A percentile compares a stretch with the other conserved stretches of the same genome.
phyloP scores from a whole-genome alignment of 64 coral and sea anemone species.

The Pocillopora damicornis region DNA sequence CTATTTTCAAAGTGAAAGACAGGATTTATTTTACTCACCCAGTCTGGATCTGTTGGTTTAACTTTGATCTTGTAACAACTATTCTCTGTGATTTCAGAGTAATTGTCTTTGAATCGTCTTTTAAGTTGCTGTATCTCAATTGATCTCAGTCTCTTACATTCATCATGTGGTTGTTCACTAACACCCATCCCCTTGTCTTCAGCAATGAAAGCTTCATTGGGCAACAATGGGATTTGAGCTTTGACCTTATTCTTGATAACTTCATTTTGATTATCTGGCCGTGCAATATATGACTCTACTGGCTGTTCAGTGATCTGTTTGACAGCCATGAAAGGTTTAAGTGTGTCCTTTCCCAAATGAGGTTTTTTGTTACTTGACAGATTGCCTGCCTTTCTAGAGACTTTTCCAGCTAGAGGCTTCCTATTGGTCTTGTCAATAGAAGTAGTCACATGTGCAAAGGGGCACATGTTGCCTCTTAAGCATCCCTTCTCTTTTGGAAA shows the following conservation, averaged over 20 bases:
- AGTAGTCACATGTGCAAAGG: conserved; percentile 32
- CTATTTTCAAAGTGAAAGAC: not conserved
- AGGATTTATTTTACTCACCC: conserved; percentile 34
- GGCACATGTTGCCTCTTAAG: conserved; percentile 57
- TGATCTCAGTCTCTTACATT: conserved; percentile 50
- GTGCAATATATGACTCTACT: not conserved
- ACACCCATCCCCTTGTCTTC: not conserved
- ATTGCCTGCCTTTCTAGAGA: not conserved
- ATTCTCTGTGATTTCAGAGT: conserved; percentile 41
- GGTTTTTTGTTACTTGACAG: not conserved
- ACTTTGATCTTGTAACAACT: conserved; percentile 54
- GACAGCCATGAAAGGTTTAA: not conserved
- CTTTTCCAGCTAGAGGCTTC: not conserved
- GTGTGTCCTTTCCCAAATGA: not conserved
- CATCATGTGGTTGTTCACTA: not conserved
- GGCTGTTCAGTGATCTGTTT: not conserved
- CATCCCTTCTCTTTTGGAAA: conserved; percentile 69
- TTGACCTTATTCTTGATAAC: too few species aligned
- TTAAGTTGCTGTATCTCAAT: conserved; percentile 69
- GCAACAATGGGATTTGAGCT: not conserved
- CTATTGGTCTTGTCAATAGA: not conserved
- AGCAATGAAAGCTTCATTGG: not conserved
- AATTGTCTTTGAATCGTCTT: conserved; percentile 63
- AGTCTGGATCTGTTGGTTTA: conserved; percentile 82
- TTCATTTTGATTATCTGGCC: not conserved